Conservation (phyloP, 2,888 invertebrate genomes). For the Agapetus fuscipes region DNA sequence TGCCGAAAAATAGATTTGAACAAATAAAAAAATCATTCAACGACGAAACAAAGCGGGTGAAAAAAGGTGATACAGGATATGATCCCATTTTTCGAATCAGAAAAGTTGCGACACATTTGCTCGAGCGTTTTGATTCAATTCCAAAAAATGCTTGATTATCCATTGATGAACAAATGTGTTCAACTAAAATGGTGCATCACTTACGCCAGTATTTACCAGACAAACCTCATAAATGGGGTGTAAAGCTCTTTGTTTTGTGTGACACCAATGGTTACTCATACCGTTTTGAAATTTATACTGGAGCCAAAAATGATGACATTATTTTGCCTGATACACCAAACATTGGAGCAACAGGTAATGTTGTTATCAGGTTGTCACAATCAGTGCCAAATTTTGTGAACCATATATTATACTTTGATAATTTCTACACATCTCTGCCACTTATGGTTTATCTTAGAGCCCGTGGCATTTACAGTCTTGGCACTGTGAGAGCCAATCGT, state of each 20-base stretch:
- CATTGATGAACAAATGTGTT: slow-evolving; percentile 23
- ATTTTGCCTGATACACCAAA: slow-evolving; percentile 15
- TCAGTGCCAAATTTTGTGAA: slow-evolving; percentile 2
- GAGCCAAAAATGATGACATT: slow-evolving; percentile 19
- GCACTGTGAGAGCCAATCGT: too few relatives aligned
- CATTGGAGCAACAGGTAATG: slow-evolving; percentile 20
- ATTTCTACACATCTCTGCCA: too few relatives aligned
- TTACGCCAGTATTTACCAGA: slow-evolving; percentile 23
- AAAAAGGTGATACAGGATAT: slow-evolving; percentile 18
- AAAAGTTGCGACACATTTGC: slow-evolving; percentile 15
- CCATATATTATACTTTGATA: too few relatives aligned
- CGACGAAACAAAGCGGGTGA: slow-evolving; percentile 18
- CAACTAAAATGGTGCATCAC: slow-evolving; percentile 21
- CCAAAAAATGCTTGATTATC: slow-evolving; percentile 18
- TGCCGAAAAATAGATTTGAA: too few relatives aligned
- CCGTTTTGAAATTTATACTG: too few relatives aligned
- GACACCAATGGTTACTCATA: slow-evolving; percentile 22
- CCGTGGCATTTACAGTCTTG: too few relatives aligned
- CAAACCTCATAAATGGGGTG: slow-evolving; percentile 22
- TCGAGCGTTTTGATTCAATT: slow-evolving; percentile 20
- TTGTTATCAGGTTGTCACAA: slow-evolving; percentile 18
- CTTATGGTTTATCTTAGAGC: too few relatives aligned
- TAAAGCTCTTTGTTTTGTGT: slow-evolving; percentile 22
- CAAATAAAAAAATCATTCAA: slow-evolving; percentile 20
- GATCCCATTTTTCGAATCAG: slow-evolving; percentile 20